These are phyloP conservation scores for Heteromyza rotundicornis DNA, from an alignment of 2,888 invertebrate genomes.

Conservation along the genomic window DNA sequence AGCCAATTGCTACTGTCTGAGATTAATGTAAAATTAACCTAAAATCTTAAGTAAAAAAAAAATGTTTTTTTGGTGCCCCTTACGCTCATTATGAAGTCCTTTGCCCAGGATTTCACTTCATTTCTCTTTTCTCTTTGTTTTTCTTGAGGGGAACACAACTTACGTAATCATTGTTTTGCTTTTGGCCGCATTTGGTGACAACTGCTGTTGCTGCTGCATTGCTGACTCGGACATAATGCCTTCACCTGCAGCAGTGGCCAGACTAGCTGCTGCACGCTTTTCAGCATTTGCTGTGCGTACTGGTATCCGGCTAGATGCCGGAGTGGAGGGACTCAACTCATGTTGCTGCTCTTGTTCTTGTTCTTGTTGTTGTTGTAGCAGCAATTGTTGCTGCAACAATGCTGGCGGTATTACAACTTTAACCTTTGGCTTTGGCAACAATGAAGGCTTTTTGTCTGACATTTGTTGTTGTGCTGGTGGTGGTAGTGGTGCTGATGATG, in stretches of 20 bases:
- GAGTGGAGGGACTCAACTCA: slow-evolving; percentile 31
- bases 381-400: slow-evolving; percentile 47
- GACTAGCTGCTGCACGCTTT: slow-evolving; percentile 41
- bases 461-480: no score
- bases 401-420: slow-evolving; percentile 56
- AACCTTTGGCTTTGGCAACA: slow-evolving; percentile 61
- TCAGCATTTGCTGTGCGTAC: slow-evolving; percentile 60
- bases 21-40: no score
- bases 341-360: slow-evolving; percentile 24
- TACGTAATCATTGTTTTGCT: slow-evolving; percentile 54
- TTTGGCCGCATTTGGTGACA: slow-evolving; percentile 31
- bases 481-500: slow-evolving; percentile 30
- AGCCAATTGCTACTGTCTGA: no score
- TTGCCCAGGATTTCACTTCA: no score
- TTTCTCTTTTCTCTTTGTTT: not conserved
- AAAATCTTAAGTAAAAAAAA: no score
- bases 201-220: slow-evolving; percentile 3
- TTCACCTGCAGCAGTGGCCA: slow-evolving; percentile 15
- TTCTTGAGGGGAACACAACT: slow-evolving; percentile 36
- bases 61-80: no score
- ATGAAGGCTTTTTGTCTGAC: slow-evolving; percentile 51
- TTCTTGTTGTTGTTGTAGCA: slow-evolving; percentile 36
- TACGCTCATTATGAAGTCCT: no score
- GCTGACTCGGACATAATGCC: not conserved
- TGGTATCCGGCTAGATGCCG: slow-evolving; percentile 60